These are phyloP conservation scores for Drosophila triauraria DNA, from an alignment of 1,140 invertebrate species.

Conservation along the genomic window DNA sequence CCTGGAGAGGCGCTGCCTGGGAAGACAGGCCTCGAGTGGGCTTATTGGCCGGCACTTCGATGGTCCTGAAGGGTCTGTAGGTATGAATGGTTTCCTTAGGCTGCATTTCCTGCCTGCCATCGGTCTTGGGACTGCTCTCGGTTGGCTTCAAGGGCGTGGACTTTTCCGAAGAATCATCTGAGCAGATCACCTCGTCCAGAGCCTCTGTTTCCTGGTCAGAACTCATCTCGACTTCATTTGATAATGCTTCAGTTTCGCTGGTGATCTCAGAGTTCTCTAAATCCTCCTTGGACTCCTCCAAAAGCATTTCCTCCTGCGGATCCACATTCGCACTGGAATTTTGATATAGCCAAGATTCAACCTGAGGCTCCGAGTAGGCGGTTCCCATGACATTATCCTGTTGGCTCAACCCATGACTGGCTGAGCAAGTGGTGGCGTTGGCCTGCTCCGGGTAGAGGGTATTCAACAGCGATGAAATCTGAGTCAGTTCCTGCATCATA, in stretches of 20 bases:
- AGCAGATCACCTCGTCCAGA: background rate
- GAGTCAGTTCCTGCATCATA: conserved; percentile 26
- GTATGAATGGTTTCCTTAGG: conserved; percentile 8
- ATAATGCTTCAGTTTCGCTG: background rate
- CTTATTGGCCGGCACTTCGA: conserved; percentile 20
- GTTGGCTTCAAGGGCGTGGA: background rate
- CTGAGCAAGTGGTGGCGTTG: too few species aligned
- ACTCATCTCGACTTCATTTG: background rate
- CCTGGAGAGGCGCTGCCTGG: background rate
- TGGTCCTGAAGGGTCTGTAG: conserved; percentile 42
- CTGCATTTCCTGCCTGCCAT: background rate
- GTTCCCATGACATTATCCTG: background rate
- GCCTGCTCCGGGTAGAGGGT: background rate
- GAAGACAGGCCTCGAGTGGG: background rate
- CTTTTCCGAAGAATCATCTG: background rate
- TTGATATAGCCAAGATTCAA: background rate
- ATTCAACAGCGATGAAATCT: conserved; percentile 17
- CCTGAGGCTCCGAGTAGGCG: background rate
- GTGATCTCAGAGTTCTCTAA: background rate
- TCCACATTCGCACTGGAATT: background rate
- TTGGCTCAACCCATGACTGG: background rate
- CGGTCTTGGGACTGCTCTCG: background rate
- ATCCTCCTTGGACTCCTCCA: too few species aligned
- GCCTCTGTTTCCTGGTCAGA: too few species aligned
- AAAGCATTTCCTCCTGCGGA: background rate